Percentiles rank a stretch among this genome's conserved stretches.
Evolutionary conservation across 2,888 invertebrate genomes (phyloP).

Genomic region (Synanthedon formicaeformis): DNA sequence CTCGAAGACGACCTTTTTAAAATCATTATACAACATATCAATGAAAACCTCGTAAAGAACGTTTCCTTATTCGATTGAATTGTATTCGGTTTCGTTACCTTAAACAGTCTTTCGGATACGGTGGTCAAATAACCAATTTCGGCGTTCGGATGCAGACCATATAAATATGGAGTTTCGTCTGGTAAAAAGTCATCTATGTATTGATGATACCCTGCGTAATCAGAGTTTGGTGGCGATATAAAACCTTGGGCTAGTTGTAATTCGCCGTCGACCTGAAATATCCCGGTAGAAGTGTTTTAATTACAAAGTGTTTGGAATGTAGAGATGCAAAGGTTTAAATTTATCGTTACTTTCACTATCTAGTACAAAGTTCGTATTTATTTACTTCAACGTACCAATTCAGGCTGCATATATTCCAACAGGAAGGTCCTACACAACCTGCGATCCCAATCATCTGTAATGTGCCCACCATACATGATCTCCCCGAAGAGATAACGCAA

Average conservation of each 20-base stretch:
- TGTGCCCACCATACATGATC: slow-evolving; percentile 98
- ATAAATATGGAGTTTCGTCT: slow-evolving; percentile 88
- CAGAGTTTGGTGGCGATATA: slow-evolving; percentile 87
- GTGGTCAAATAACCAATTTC: slow-evolving; percentile 94
- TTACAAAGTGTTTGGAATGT: background rate
- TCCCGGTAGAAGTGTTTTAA: background rate
- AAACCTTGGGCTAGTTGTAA: slow-evolving; percentile 85
- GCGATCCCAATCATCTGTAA: slow-evolving; percentile 96
- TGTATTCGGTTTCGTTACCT: slow-evolving; percentile 25
- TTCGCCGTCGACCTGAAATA: slow-evolving; percentile 82
- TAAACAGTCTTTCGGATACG: slow-evolving; percentile 86
- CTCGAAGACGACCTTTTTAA: slow-evolving; percentile 74
- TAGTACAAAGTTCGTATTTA: no score
- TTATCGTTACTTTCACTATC: no score
- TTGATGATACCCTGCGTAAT: slow-evolving; percentile 86
- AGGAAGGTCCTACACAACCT: slow-evolving; percentile 87
- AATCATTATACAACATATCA: slow-evolving; percentile 1
- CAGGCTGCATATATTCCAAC: slow-evolving; percentile 88
- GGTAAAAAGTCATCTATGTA: slow-evolving; percentile 91
- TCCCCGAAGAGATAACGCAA: slow-evolving; percentile 94
- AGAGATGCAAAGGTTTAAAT: background rate
- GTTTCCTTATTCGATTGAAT: background rate
- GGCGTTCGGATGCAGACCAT: slow-evolving; percentile 94
- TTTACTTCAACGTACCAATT: slow-evolving; percentile 65
- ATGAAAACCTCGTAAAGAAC: background rate